Conservation (phyloP, 2,888 invertebrate genomes). For the Melangyna quadrimaculata region DNA sequence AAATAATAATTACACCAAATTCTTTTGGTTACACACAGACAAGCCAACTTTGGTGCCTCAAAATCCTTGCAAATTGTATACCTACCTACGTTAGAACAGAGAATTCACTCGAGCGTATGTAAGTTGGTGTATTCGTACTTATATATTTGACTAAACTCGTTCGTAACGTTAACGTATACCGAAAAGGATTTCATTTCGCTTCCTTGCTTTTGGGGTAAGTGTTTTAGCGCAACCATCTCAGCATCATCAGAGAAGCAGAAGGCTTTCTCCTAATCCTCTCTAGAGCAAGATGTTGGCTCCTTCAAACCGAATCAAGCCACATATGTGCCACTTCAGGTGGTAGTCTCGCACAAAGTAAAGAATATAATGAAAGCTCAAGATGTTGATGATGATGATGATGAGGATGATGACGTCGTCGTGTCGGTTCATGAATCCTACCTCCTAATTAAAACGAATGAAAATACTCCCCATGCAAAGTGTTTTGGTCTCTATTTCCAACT, state of each 20-base stretch:
- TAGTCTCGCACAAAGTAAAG: constrained; percentile 54
- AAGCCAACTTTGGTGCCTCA: constrained; percentile 12
- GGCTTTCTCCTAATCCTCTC: constrained; percentile 37
- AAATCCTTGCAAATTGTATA: constrained; percentile 49
- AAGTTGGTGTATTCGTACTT: background rate
- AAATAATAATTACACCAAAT: constrained; percentile 65
- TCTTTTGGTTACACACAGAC: constrained; percentile 33
- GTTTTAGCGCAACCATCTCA: constrained; percentile 27
- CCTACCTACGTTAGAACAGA: constrained; percentile 8
- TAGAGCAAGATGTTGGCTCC: constrained; percentile 30
- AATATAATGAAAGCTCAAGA: constrained; percentile 65
- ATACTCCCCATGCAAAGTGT: background rate
- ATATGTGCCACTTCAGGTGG: constrained; percentile 64
- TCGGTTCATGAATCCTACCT: constrained; percentile 50
- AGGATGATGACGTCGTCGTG: constrained; percentile 51
- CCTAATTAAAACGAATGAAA: constrained; percentile 59
- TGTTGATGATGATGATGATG: constrained; percentile 50
- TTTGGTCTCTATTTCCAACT: background rate
- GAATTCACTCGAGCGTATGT: constrained; percentile 9
- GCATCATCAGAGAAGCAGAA: constrained; percentile 16
- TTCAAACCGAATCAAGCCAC: constrained; percentile 59
- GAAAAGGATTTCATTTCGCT: background rate
- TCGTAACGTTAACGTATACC: background rate
- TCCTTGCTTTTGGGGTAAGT: constrained; percentile 21
- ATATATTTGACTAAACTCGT: background rate